phyloP scores from a whole-genome alignment of 2,888 invertebrate species.

The Heteropelma amictum region DNA sequence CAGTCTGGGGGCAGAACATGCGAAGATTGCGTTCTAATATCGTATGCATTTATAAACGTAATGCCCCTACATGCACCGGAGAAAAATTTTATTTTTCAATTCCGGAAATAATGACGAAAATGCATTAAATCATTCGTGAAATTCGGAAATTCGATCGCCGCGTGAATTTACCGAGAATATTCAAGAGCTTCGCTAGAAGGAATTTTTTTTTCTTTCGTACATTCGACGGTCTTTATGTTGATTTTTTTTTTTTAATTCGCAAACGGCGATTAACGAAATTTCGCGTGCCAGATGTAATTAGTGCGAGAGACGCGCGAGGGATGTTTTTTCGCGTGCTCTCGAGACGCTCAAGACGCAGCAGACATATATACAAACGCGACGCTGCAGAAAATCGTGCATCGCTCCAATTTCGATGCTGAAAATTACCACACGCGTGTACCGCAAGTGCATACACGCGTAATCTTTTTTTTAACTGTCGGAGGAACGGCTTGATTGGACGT shows the following conservation, averaged over 20 bases:
- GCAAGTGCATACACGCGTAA: neutral
- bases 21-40: neutral
- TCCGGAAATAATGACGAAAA: neutral
- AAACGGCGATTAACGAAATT: conserved; percentile 34
- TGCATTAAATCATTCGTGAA: neutral
- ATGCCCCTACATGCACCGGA: neutral
- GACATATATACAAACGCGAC: too few relatives aligned
- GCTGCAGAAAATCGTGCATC: conserved; percentile 32
- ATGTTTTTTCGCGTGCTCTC: conserved; percentile 31
- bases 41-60: neutral
- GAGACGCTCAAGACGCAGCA: conserved; percentile 10
- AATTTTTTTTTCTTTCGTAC: too few relatives aligned
- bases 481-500: too few relatives aligned
- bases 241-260: conserved; percentile 19
- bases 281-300: conserved; percentile 50
- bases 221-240: neutral
- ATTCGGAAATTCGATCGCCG: neutral
- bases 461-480: neutral
- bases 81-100: neutral
- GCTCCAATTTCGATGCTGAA: conserved; percentile 50
- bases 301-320: conserved; percentile 47
- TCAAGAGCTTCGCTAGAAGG: too few relatives aligned
- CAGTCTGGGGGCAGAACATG: neutral
- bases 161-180: too few relatives aligned
- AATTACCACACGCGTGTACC: conserved; percentile 16